Conservation (phyloP, 2,888 invertebrate genomes). For the Liopterus haemorrhoidalis region DNA sequence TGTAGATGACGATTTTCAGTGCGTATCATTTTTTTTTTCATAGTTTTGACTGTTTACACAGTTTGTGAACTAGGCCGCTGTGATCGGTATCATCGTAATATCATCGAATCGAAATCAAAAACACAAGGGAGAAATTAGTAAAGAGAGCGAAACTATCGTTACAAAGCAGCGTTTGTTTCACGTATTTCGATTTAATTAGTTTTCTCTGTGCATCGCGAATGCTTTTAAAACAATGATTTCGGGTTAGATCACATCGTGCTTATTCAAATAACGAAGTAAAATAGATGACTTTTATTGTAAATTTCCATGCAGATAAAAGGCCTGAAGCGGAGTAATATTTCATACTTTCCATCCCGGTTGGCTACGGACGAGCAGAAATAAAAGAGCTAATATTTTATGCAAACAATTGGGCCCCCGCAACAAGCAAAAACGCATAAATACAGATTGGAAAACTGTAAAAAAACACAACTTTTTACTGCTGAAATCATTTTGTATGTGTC, state of each 20-base stretch:
- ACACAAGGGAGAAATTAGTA: no score
- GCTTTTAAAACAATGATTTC: conserved; percentile 21
- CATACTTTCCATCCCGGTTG: conserved; percentile 33
- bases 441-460: conserved; percentile 32
- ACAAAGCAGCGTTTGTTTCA: no score
- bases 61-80: no score
- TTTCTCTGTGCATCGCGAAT: no score
- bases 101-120: no score
- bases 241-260: conserved; percentile 20
- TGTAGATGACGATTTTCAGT: no score
- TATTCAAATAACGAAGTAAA: conserved; percentile 20
- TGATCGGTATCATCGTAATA: no score
- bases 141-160: no score
- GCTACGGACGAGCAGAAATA: conserved; percentile 27
- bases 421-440: conserved; percentile 33
- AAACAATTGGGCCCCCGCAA: conserved; percentile 33
- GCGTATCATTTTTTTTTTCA: no score
- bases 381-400: conserved; percentile 36
- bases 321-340: conserved; percentile 33
- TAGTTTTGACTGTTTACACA: no score
- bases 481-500: conserved; percentile 3
- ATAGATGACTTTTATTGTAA: conserved; percentile 32
- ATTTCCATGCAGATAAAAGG: conserved; percentile 35
- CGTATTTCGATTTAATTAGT: no score
- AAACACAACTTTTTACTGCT: conserved; percentile 7